These are phyloP conservation scores for Corvus cornix DNA, from an alignment of 2,113 vertebrate genomes.

Conservation along the genomic window DNA sequence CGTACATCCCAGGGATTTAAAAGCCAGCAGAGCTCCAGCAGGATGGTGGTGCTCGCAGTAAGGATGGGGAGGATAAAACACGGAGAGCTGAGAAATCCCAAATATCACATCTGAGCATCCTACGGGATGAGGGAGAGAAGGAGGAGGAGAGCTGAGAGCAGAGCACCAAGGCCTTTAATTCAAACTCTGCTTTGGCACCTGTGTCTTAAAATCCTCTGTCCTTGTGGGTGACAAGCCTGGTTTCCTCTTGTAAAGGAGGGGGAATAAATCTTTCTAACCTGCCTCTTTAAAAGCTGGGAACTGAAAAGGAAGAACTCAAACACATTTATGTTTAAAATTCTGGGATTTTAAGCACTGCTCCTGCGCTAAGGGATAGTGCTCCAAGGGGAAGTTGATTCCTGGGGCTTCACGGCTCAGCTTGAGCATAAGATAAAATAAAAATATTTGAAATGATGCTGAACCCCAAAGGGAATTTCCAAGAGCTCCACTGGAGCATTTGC, in stretches of 20 bases:
- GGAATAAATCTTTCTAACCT: background rate
- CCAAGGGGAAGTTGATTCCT: background rate
- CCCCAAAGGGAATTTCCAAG: background rate
- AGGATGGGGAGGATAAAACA: background rate
- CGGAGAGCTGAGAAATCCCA: background rate
- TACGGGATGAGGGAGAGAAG: background rate
- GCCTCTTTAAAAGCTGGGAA: background rate
- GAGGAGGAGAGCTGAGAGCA: background rate
- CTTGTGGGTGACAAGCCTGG: background rate
- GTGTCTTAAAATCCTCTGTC: background rate
- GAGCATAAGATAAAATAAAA: background rate
- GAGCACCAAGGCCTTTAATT: background rate
- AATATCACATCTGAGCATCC: background rate
- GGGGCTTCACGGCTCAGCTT: background rate
- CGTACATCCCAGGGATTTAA: accelerated
- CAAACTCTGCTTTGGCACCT: background rate
- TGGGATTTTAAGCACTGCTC: background rate
- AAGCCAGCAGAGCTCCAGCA: background rate
- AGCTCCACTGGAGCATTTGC: background rate
- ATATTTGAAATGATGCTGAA: background rate
- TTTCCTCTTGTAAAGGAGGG: background rate
- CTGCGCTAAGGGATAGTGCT: background rate
- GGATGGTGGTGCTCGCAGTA: background rate
- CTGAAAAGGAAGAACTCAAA: background rate
- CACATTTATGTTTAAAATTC: background rate